Conservation (phyloP, 2,888 invertebrate genomes). For the Gerris lacustris region DNA sequence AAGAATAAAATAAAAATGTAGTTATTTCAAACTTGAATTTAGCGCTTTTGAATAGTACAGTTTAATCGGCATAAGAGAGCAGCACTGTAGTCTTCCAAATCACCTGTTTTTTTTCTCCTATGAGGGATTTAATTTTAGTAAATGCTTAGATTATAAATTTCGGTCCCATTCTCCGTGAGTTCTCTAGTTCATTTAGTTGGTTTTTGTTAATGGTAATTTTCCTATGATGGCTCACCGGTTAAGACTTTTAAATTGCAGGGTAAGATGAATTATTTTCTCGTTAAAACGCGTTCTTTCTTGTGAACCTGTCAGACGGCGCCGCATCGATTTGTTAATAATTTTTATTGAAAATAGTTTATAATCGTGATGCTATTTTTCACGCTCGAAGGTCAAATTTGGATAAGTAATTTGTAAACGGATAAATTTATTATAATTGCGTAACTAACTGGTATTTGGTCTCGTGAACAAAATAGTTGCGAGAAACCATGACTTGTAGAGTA, state of each 20-base stretch:
- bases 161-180: not conserved
- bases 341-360: too few relatives aligned
- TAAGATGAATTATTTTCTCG: not conserved
- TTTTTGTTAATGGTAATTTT: not conserved
- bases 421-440: too few relatives aligned
- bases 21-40: too few relatives aligned
- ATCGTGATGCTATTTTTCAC: too few relatives aligned
- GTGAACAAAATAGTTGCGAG: too few relatives aligned
- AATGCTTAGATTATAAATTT: not conserved
- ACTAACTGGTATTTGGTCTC: too few relatives aligned
- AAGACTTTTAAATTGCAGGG: not conserved
- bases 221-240: not conserved
- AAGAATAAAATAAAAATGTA: too few relatives aligned
- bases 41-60: too few relatives aligned
- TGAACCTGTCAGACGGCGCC: not conserved
- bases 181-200: not conserved
- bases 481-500: too few relatives aligned
- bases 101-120: not conserved
- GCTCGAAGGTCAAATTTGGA: too few relatives aligned
- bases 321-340: too few relatives aligned
- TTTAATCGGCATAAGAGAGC: not conserved
- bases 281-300: not conserved
- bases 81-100: not conserved
- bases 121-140: not conserved
- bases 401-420: too few relatives aligned